Evolutionary conservation across 2,113 vertebrate genomes (phyloP).

Genomic region (Rattus rattus): DNA sequence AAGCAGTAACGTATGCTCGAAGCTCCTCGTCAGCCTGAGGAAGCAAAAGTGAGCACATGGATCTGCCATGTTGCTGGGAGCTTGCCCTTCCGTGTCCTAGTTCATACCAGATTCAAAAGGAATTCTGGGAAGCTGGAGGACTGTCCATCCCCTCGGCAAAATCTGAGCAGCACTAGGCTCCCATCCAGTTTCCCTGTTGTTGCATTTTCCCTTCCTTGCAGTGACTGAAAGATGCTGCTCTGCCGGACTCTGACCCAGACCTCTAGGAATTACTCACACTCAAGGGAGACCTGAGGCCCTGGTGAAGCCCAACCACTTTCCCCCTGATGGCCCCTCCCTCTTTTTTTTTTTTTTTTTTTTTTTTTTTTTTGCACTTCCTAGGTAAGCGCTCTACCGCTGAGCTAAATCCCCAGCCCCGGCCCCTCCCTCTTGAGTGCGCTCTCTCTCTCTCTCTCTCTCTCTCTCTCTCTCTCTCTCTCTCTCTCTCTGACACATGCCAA

Average conservation of each 20-base stretch:
- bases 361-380: no score
- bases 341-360: no score
- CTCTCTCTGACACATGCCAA: background rate
- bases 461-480: background rate
- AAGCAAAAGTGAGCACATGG: background rate
- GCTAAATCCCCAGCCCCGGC: no score
- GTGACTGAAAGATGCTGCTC: background rate
- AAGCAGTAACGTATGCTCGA: background rate
- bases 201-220: background rate
- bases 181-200: background rate
- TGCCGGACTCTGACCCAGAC: background rate
- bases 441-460: no score
- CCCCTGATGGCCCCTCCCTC: background rate
- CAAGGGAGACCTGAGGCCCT: background rate
- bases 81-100: background rate
- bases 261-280: background rate
- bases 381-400: no score
- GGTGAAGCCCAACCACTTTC: background rate
- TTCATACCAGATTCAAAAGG: background rate
- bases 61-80: background rate
- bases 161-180: background rate
- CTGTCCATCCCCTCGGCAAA: background rate
- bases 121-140: background rate
- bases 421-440: background rate
- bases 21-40: background rate